Percentiles rank a stretch among this genome's conserved stretches.
phyloP scores from a whole-genome alignment of 2,113 vertebrate genomes.

The Bos taurus region DNA sequence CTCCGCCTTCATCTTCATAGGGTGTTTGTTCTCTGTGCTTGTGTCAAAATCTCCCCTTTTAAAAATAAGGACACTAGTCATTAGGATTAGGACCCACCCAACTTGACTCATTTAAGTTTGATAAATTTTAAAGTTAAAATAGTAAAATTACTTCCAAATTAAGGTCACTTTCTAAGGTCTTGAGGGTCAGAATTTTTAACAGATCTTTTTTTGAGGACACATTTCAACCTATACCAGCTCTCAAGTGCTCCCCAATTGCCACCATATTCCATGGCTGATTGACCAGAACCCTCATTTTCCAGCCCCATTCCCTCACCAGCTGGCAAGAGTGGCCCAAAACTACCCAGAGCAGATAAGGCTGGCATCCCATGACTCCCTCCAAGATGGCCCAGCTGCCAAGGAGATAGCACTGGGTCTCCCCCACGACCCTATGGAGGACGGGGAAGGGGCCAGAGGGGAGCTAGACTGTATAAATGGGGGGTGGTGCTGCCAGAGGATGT shows the following conservation, averaged over 20 bases:
- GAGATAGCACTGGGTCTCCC: too few relatives aligned
- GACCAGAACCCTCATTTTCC: neutral
- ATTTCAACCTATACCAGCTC: neutral
- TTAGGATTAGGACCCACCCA: neutral
- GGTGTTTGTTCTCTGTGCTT: neutral
- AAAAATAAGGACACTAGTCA: neutral
- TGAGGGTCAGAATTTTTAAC: neutral
- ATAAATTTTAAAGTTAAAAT: neutral
- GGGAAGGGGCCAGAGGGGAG: neutral
- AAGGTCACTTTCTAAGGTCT: neutral
- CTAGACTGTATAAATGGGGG: too few relatives aligned
- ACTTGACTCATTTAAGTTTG: neutral
- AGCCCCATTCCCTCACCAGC: neutral
- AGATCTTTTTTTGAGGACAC: neutral
- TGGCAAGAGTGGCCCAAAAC: neutral
- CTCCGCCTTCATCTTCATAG: neutral
- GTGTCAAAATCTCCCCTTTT: neutral
- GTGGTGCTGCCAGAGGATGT: neutral
- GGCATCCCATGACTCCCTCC: neutral
- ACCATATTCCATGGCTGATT: neutral
- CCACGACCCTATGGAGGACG: neutral
- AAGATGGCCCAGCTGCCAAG: neutral
- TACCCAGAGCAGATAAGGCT: neutral
- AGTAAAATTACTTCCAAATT: neutral
- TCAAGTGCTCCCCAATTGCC: rapidly evolving